Conservation (phyloP, 2,797 vertebrate species). For the Phrynocephalus vlangalii region DNA sequence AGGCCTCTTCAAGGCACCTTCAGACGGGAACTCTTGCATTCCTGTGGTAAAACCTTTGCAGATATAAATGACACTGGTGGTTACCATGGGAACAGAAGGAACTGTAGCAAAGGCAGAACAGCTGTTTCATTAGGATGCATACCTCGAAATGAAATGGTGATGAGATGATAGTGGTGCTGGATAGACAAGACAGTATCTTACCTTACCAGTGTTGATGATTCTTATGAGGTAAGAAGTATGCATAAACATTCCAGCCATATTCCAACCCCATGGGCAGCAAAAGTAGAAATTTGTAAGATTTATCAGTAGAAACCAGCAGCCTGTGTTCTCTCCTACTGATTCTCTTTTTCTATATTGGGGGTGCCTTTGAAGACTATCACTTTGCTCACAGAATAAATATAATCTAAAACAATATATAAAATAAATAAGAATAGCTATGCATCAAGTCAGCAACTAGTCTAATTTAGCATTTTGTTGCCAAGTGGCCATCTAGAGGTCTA, state of each 20-base stretch:
- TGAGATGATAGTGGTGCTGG: slow-evolving; percentile 31
- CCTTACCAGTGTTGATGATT: not conserved
- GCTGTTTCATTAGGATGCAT: slow-evolving; percentile 39
- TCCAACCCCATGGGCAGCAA: not conserved
- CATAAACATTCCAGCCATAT: not conserved
- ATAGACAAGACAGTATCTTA: slow-evolving; percentile 7
- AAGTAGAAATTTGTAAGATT: not conserved
- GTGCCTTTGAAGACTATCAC: not conserved
- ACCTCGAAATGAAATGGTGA: slow-evolving; percentile 37
- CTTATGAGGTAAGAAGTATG: not conserved
- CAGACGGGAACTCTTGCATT: not conserved
- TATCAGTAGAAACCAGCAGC: not conserved
- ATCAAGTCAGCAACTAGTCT: not conserved
- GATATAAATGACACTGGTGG: slow-evolving; percentile 34
- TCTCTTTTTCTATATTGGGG: not conserved
- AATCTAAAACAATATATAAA: not conserved
- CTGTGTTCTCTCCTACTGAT: not conserved
- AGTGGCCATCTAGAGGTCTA: not conserved
- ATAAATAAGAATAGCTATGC: not conserved
- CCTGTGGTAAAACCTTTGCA: slow-evolving; percentile 16
- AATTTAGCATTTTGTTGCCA: not conserved
- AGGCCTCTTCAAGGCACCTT: not conserved
- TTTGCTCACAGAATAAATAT: not conserved
- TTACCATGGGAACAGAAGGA: slow-evolving; percentile 42
- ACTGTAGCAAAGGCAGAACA: slow-evolving; percentile 26